Evolutionary conservation across 2,113 vertebrate genomes (phyloP).

Genomic region (Zapornia atra): DNA sequence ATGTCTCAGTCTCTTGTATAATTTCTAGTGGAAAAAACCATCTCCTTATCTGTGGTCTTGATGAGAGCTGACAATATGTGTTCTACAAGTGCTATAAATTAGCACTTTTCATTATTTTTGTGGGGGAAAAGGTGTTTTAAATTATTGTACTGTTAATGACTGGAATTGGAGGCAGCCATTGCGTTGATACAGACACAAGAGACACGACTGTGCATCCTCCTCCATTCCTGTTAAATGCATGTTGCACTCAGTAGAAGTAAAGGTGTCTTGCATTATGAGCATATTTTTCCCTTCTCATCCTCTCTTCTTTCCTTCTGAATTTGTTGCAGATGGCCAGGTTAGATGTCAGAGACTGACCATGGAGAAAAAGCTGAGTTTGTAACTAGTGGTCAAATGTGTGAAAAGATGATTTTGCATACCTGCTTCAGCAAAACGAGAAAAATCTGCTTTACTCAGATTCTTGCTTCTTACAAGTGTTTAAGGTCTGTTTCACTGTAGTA

Average conservation of each 20-base stretch:
- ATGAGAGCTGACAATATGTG: not conserved
- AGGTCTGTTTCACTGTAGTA: not conserved
- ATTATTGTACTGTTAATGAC: not conserved
- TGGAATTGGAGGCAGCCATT: not conserved
- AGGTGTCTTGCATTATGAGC: slow-evolving; percentile 1
- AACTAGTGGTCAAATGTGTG: not conserved
- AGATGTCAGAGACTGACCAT: not conserved
- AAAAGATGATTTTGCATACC: slow-evolving; percentile 1
- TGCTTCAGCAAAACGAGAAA: slow-evolving; percentile 21
- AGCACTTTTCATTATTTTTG: not conserved
- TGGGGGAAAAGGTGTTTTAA: not conserved
- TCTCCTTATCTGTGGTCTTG: not conserved
- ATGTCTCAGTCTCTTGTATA: not conserved
- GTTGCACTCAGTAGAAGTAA: not conserved
- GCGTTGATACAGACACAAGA: not conserved
- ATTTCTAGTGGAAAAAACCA: not conserved
- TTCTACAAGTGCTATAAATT: slow-evolving; percentile 11
- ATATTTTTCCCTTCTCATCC: not conserved
- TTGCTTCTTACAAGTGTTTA: not conserved
- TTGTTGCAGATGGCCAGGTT: slow-evolving; percentile 35
- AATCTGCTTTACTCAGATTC: not conserved
- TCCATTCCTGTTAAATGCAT: not conserved
- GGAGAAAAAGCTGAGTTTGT: slow-evolving; percentile 31
- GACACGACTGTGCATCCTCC: slow-evolving; percentile 36
- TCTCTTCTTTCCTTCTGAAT: slow-evolving; percentile 20